Conservation (phyloP, 92 coral and sea anemone genomes). For the Porites divaricata region DNA sequence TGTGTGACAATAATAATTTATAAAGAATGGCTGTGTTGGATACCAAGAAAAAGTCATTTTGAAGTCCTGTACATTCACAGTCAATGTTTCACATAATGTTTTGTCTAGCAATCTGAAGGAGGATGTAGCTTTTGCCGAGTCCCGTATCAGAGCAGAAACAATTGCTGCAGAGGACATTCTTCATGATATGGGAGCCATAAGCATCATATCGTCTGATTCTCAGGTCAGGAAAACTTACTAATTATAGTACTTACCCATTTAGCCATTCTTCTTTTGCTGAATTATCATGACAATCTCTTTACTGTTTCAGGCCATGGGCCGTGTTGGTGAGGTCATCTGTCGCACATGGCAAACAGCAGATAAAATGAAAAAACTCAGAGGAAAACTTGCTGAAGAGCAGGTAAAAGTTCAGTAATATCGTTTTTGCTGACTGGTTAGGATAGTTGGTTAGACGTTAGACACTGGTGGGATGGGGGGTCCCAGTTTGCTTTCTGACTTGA, state of each 20-base stretch:
- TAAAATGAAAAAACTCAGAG: constrained; percentile 71
- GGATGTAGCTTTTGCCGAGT: constrained; percentile 80
- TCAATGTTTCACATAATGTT: neutral
- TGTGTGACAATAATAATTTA: no score
- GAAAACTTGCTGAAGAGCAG: constrained; percentile 69
- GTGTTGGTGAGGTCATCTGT: constrained; percentile 79
- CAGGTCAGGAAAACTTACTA: constrained; percentile 39
- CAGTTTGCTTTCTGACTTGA: no score
- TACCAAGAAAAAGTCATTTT: no score
- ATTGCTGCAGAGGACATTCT: constrained; percentile 81
- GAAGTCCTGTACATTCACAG: no score
- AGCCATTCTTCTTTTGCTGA: no score
- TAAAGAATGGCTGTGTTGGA: no score
- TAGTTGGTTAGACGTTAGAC: no score
- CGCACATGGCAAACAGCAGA: constrained; percentile 83
- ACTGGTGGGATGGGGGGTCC: no score
- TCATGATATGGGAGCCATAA: constrained; percentile 76
- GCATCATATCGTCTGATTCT: constrained; percentile 74
- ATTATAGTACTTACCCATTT: neutral
- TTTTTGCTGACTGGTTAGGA: neutral
- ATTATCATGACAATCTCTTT: neutral
- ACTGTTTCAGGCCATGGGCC: constrained; percentile 72
- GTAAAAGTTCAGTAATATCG: neutral
- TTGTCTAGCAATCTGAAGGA: constrained; percentile 63
- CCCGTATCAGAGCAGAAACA: constrained; percentile 79